Conservation (phyloP, 2,888 invertebrate genomes). For the Ormyrus labotus region DNA sequence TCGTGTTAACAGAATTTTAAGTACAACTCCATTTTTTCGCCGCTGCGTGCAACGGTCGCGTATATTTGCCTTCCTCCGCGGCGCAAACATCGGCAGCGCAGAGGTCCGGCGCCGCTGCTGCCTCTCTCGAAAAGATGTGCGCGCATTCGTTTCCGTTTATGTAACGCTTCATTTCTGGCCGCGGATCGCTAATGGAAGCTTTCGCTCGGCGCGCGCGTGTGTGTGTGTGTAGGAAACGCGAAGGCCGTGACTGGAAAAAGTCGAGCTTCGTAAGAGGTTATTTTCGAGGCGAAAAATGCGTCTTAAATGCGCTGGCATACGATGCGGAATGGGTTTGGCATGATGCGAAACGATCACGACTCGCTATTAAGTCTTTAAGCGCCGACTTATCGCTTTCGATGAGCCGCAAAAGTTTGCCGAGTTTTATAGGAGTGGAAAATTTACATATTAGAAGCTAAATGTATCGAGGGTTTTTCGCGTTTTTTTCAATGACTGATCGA, state of each 20-base stretch:
- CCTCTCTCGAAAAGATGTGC: conserved; percentile 8
- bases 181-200: conserved; percentile 29
- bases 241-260: no score
- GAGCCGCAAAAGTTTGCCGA: background rate
- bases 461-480: no score
- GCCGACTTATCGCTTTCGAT: background rate
- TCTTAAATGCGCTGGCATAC: background rate
- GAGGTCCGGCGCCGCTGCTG: no score
- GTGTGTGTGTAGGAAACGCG: no score
- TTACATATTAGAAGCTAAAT: no score
- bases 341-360: conserved; percentile 23
- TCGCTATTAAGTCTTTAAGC: conserved; percentile 7
- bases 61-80: background rate
- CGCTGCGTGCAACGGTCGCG: no score
- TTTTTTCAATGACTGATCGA: no score
- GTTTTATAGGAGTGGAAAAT: background rate
- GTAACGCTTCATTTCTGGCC: conserved; percentile 21
- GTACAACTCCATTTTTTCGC: no score
- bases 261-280: no score
- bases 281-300: background rate
- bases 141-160: conserved; percentile 24
- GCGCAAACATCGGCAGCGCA: no score
- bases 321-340: no score
- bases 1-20: no score
- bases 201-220: background rate